A percentile compares a stretch with the other conserved stretches of the same genome.
These are phyloP conservation scores for Cepphus grylle DNA, from an alignment of 2,113 vertebrate species.

Conservation along the genomic window DNA sequence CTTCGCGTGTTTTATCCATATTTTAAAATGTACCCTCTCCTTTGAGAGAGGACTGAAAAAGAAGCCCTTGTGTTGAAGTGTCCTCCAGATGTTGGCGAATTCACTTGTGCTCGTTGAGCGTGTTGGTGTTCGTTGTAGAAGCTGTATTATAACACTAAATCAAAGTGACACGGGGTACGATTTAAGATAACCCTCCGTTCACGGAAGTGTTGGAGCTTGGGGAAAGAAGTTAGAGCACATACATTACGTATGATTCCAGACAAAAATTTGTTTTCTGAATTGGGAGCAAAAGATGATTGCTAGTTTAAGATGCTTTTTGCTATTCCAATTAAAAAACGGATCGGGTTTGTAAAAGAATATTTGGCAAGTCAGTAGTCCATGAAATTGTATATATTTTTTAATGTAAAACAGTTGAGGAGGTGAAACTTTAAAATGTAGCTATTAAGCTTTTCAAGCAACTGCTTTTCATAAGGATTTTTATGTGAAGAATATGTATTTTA, in stretches of 20 bases:
- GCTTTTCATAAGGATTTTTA: neutral
- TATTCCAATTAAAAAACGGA: slow-evolving; percentile 29
- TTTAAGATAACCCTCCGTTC: neutral
- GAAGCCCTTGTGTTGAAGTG: neutral
- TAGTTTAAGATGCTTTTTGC: neutral
- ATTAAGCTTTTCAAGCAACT: neutral
- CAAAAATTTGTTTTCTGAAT: neutral
- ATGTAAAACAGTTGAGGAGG: slow-evolving; percentile 7
- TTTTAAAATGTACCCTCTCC: neutral
- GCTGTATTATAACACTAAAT: neutral
- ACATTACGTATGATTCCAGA: fast-evolving
- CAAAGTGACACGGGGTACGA: fast-evolving
- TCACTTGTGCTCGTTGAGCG: neutral
- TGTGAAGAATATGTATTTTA: neutral
- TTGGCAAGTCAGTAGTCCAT: slow-evolving; percentile 44
- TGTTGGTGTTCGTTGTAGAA: fast-evolving
- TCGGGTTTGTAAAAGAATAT: slow-evolving; percentile 15
- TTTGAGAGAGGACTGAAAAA: neutral
- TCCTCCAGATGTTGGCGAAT: fast-evolving
- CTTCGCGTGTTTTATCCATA: neutral
- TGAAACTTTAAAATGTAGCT: slow-evolving; percentile 41
- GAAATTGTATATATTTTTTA: slow-evolving; percentile 61
- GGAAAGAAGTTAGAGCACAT: neutral
- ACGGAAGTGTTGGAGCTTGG: fast-evolving
- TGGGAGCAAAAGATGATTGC: neutral